phyloP scores from a whole-genome alignment of 2,888 invertebrate genomes.

The Nomada goodeniana region DNA sequence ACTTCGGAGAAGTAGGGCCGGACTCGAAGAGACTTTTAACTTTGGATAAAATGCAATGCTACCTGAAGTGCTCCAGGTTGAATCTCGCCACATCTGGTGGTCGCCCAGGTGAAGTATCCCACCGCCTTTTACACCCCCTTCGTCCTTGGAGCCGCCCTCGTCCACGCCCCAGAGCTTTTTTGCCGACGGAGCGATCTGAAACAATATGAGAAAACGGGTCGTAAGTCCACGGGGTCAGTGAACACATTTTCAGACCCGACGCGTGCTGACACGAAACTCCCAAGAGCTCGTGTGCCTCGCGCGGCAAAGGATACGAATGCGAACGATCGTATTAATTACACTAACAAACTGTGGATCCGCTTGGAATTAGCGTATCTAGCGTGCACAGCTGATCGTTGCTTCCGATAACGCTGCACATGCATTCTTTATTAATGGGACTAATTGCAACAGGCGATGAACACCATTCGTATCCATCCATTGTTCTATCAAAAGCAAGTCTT shows the following conservation, averaged over 20 bases:
- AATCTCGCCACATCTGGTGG: constrained; percentile 96
- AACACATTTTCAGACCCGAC: constrained; percentile 52
- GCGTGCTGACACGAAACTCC: constrained; percentile 50
- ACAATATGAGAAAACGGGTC: constrained; percentile 77
- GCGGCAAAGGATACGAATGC: constrained; percentile 20
- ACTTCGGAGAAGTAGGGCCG: not conserved
- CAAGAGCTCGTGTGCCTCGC: constrained; percentile 25
- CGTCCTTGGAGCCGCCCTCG: constrained; percentile 85
- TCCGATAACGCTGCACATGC: not conserved
- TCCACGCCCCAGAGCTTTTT: constrained; percentile 95
- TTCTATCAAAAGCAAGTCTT: not conserved
- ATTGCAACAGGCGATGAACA: too few species aligned
- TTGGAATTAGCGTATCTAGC: constrained; percentile 34
- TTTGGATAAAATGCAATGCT: constrained; percentile 58
- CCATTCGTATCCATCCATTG: not conserved
- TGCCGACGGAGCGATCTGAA: constrained; percentile 96
- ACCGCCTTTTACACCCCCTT: constrained; percentile 90
- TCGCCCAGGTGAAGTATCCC: constrained; percentile 92
- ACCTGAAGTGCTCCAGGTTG: constrained; percentile 97
- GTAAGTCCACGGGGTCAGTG: constrained; percentile 70
- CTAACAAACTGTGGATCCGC: constrained; percentile 43
- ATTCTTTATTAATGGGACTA: not conserved
- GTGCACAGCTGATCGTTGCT: not conserved
- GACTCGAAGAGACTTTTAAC: not conserved
- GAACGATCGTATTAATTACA: constrained; percentile 50